Evolutionary conservation across 2,113 vertebrate genomes (phyloP).

Genomic region (Cryptomyrus ogoouensis): DNA sequence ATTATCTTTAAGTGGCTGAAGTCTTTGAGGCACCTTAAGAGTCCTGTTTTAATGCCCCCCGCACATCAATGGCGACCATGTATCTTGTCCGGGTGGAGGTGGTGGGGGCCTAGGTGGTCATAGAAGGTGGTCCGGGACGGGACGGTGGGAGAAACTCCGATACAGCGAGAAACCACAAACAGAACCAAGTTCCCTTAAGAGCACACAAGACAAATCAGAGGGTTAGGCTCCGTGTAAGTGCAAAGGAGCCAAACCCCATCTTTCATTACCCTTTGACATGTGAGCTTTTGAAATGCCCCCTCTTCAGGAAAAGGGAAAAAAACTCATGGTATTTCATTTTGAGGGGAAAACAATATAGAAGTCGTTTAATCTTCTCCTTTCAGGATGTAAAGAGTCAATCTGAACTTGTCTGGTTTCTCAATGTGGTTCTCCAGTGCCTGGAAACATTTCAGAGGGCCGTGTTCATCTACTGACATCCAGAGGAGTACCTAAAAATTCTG

Average conservation of each 20-base stretch:
- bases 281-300: constrained; percentile 68
- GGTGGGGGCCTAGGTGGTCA: constrained; percentile 60
- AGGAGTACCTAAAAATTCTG: neutral
- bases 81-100: constrained; percentile 69
- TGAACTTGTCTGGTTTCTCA: neutral
- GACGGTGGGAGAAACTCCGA: constrained; percentile 64
- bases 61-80: constrained; percentile 63
- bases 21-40: constrained; percentile 65
- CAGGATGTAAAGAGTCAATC: neutral
- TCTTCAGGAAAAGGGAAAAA: neutral
- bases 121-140: constrained; percentile 69
- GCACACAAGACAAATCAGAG: constrained; percentile 67
- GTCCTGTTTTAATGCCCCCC: constrained; percentile 43
- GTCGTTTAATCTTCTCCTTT: neutral
- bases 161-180: constrained; percentile 68
- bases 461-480: neutral
- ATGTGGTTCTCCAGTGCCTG: neutral
- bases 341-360: neutral
- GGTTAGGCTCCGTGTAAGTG: constrained; percentile 52
- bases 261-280: constrained; percentile 72
- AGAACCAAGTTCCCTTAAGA: constrained; percentile 70
- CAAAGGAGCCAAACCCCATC: constrained; percentile 67
- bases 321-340: neutral
- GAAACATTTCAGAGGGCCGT: neutral
- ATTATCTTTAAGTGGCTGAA: constrained; percentile 73